These are phyloP conservation scores for Eutrigla gurnardus DNA, from an alignment of 2,797 vertebrate genomes.

Conservation along the genomic window DNA sequence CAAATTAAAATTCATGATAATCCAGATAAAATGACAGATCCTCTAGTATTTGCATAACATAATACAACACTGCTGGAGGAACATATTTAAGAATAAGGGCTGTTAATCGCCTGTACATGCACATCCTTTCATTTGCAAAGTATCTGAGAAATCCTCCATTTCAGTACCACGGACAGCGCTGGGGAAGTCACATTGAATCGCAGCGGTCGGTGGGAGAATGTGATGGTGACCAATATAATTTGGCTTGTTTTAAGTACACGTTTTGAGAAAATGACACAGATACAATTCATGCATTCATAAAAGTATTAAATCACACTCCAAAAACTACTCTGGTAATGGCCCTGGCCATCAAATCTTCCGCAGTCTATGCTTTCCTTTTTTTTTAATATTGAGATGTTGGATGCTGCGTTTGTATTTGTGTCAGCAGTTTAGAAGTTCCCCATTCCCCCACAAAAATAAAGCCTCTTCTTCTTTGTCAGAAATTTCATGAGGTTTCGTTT, in stretches of 20 bases:
- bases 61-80: not conserved
- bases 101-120: not conserved
- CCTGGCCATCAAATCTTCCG: not conserved
- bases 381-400: not conserved
- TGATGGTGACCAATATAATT: not conserved
- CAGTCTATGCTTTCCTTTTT: not conserved
- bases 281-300: not conserved
- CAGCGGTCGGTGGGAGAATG: not conserved
- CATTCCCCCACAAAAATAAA: not conserved
- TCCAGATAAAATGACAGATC: not conserved
- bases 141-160: not conserved
- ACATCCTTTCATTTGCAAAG: not conserved
- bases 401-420: constrained; percentile 1
- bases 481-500: not conserved
- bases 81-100: not conserved
- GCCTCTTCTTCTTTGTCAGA: not conserved
- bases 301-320: not conserved
- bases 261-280: not conserved
- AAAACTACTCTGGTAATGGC: not conserved
- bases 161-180: not conserved
- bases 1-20: not conserved
- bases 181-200: not conserved
- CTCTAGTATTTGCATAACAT: not conserved
- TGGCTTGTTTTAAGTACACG: not conserved
- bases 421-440: not conserved